Percentiles rank a stretch among this genome's conserved stretches.
phyloP scores from a whole-genome alignment of 2,888 invertebrate genomes.

The Lithophane ornitopus region DNA sequence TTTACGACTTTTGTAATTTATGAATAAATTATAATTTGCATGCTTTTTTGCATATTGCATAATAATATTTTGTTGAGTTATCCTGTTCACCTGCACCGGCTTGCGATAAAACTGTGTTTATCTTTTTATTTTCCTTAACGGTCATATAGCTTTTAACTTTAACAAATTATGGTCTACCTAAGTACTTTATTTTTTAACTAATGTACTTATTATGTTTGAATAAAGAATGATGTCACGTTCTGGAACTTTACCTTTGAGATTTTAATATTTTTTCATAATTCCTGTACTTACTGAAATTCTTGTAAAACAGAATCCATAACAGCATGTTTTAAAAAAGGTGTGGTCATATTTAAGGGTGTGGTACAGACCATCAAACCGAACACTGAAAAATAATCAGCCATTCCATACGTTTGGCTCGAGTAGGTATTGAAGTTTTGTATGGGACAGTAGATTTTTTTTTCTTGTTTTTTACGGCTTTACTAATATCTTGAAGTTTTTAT shows the following conservation, averaged over 20 bases:
- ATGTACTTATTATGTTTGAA: background rate
- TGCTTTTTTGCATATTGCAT: background rate
- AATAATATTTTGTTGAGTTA: background rate
- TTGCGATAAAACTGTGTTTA: background rate
- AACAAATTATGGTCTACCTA: background rate
- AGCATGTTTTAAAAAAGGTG: background rate
- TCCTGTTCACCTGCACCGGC: constrained; percentile 1
- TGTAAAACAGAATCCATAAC: background rate
- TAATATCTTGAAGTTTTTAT: too few relatives aligned
- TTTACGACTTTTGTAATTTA: background rate
- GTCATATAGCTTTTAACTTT: background rate
- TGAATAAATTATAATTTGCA: background rate
- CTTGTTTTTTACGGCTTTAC: too few relatives aligned
- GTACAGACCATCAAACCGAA: background rate
- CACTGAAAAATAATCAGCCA: too few relatives aligned
- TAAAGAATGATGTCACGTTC: background rate
- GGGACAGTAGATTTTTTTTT: too few relatives aligned
- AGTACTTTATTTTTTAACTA: background rate
- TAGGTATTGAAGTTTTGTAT: background rate
- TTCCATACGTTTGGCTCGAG: background rate
- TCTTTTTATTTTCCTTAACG: background rate
- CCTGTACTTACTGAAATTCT: background rate
- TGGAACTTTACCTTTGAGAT: background rate
- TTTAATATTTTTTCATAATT: too few relatives aligned
- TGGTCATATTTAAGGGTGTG: background rate